Evolutionary conservation across 2,888 invertebrate genomes (phyloP).

Genomic region (Caenorhabditis sp.): DNA sequence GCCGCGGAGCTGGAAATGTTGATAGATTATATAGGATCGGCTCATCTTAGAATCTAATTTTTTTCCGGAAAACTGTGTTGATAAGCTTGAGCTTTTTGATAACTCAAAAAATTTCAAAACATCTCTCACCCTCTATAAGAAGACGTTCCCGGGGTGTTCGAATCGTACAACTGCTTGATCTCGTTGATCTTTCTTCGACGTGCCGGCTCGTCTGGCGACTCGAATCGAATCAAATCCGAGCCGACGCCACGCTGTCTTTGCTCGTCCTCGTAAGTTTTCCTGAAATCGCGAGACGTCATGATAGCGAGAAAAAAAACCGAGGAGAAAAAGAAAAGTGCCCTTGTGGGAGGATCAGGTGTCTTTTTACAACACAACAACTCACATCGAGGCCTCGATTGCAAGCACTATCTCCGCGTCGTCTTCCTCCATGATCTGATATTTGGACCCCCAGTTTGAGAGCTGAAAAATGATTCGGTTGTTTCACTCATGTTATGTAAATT

Average conservation of each 20-base stretch:
- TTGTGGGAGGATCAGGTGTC: slow-evolving; percentile 43
- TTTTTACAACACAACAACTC: slow-evolving; percentile 37
- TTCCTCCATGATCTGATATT: slow-evolving; percentile 50
- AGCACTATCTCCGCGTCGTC: slow-evolving; percentile 69
- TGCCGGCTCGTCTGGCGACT: slow-evolving; percentile 69
- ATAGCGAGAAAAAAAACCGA: background rate
- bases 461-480: slow-evolving; percentile 20
- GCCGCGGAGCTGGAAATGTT: slow-evolving; percentile 11
- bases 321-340: background rate
- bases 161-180: slow-evolving; percentile 72
- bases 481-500: background rate
- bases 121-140: slow-evolving; percentile 34
- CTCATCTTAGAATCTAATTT: too few relatives aligned
- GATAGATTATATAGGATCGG: too few relatives aligned
- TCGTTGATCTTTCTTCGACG: slow-evolving; percentile 67
- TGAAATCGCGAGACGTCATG: slow-evolving; percentile 49
- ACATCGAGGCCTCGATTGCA: slow-evolving; percentile 73
- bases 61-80: too few relatives aligned
- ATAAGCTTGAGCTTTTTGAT: too few relatives aligned
- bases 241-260: slow-evolving; percentile 48
- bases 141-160: slow-evolving; percentile 27
- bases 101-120: too few relatives aligned
- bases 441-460: slow-evolving; percentile 30
- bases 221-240: slow-evolving; percentile 67
- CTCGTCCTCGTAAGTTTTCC: slow-evolving; percentile 70